phyloP scores from a whole-genome alignment of 2,113 vertebrate genomes.

The Corapipo altera region DNA sequence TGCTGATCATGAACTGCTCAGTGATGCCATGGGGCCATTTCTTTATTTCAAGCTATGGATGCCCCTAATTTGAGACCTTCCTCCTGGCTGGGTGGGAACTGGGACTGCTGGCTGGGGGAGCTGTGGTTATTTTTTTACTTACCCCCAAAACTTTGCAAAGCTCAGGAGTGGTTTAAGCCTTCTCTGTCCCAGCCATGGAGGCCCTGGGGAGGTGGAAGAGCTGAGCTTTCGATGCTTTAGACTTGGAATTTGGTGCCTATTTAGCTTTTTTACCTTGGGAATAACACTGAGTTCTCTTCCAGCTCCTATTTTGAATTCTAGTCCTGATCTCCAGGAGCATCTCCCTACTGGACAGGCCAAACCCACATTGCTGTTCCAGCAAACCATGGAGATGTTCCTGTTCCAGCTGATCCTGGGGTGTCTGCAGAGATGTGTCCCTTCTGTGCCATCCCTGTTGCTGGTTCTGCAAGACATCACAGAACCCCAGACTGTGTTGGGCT shows the following conservation, averaged over 20 bases:
- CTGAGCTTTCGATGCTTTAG: neutral
- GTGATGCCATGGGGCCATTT: accelerated
- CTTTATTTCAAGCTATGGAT: neutral
- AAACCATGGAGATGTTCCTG: neutral
- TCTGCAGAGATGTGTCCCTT: neutral
- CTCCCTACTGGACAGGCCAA: neutral
- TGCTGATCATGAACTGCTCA: neutral
- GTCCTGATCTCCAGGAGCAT: neutral
- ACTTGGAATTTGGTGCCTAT: neutral
- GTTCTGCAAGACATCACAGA: neutral
- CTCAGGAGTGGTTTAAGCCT: accelerated
- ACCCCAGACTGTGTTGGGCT: neutral
- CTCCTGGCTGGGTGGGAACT: neutral
- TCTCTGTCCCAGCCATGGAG: accelerated
- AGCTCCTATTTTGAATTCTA: neutral
- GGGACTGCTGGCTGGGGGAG: neutral
- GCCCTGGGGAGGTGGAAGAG: neutral
- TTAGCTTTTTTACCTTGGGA: neutral
- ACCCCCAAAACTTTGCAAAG: neutral
- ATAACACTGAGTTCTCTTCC: neutral
- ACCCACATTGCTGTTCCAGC: neutral
- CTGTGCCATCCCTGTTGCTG: accelerated
- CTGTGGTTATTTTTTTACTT: neutral
- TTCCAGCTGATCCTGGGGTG: neutral
- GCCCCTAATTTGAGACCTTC: neutral